Base-by-base conservation (phyloP, 2,113 vertebrate genomes). In the Zosterops lateralis region DNA sequence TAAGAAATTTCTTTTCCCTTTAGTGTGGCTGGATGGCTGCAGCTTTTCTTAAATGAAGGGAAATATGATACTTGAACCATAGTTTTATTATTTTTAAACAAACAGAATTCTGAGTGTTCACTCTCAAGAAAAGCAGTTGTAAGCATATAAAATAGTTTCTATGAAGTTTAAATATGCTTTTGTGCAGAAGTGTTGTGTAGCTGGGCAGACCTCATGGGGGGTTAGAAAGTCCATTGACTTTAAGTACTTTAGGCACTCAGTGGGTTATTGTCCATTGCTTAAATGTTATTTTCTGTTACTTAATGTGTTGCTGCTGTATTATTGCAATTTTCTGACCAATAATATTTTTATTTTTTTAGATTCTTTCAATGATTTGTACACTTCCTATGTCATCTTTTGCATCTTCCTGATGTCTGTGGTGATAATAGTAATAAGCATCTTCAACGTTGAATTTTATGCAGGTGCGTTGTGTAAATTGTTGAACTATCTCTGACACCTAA, bases 361-460 rank as follows among this genome's bases (percentile, higher is more conserved):
- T 94, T 98, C 98, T 61, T 68, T 99, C 71, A 97, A 87, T 74
- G 94, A 99, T 47, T 72, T 99, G 16, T 98, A 95, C 34, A 98
- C 98, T 61, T 97, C 98, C 19, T 98, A 97, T 19, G 95, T 97
- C 51, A 84, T 99, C 89, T 99, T 99, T 66, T 98, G 98, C 36
- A 84, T 99, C 38, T 93, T 99, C 47, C 94, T 99, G 29, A 95
- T 99, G 67, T 98, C 97, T 85, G 91, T 97, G 58, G 98, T 99
- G 47, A 90, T 98, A 78, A 84, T 98, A 65, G 86, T 98, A 87
- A 98, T 99, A 84, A 99, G 98, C 29, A 94, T 99, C 95, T 98
- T 99, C 97, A 99, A 98, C 42, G 96, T 97, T 65, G 98, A 99
- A 75, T 99, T 98, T 97, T 99, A 99, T 92, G 96, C 99, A 97